These are phyloP conservation scores for Zosterops hypoxanthus DNA, from an alignment of 2,113 vertebrate species.

Conservation along the genomic window DNA sequence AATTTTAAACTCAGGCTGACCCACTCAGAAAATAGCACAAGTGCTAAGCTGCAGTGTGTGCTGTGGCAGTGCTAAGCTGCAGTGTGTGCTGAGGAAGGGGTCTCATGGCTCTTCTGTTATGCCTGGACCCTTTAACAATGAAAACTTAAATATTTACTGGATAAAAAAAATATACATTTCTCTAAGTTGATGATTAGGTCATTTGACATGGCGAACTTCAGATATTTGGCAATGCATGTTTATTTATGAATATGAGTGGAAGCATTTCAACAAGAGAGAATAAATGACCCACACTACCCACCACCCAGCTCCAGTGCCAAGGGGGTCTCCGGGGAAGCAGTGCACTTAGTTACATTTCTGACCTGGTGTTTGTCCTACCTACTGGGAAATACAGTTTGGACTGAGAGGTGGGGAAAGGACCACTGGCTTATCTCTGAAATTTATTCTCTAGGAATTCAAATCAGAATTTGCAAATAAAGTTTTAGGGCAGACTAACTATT, in stretches of 20 bases:
- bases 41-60: not conserved
- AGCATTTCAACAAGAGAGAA: not conserved
- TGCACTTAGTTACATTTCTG: not conserved
- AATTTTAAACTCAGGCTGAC: not conserved
- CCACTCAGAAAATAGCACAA: not conserved
- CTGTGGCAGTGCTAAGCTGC: not conserved
- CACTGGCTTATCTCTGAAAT: not conserved
- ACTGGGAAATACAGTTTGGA: not conserved
- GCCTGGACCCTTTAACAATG: not conserved
- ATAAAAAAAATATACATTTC: not conserved
- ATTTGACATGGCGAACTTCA: not conserved
- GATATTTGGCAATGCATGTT: not conserved
- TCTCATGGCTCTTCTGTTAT: not conserved
- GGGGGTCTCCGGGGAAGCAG: rapidly evolving
- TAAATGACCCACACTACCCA: not conserved
- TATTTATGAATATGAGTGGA: not conserved
- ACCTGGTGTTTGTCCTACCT: not conserved
- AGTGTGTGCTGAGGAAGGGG: not conserved
- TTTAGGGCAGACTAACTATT: not conserved
- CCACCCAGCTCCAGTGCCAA: not conserved
- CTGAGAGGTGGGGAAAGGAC: not conserved
- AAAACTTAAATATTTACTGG: not conserved
- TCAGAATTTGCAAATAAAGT: not conserved
- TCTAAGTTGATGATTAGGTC: not conserved
- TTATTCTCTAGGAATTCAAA: not conserved